phyloP scores from a whole-genome alignment of 2,888 invertebrate genomes.

The Dione vanillae region DNA sequence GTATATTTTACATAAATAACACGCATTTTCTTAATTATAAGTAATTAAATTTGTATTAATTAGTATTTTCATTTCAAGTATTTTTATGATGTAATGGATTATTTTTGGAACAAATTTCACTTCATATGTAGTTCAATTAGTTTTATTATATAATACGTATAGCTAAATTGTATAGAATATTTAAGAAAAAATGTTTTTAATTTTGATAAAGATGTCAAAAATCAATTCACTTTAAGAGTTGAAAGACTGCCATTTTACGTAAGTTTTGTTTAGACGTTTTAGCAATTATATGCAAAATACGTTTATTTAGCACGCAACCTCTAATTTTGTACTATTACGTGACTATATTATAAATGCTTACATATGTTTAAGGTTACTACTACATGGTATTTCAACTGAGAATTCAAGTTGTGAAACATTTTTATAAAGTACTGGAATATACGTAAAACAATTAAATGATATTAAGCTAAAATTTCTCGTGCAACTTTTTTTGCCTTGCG shows the following conservation, averaged over 20 bases:
- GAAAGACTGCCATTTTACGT: slow-evolving; percentile 18
- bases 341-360: slow-evolving; percentile 7
- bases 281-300: slow-evolving; percentile 54
- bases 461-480: no score
- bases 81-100: not conserved
- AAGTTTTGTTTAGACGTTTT: slow-evolving; percentile 51
- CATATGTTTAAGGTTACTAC: not conserved
- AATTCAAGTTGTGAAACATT: not conserved
- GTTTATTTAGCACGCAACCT: slow-evolving; percentile 53
- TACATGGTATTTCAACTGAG: not conserved
- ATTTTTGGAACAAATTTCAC: not conserved
- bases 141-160: not conserved
- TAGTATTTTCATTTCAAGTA: not conserved
- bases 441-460: no score
- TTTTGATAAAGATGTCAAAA: no score
- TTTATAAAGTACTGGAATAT: no score
- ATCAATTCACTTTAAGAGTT: not conserved
- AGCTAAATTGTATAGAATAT: not conserved
- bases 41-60: not conserved
- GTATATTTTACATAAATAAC: not conserved
- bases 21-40: not conserved
- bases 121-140: not conserved
- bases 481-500: no score
- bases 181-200: not conserved
- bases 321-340: slow-evolving; percentile 47